Evolutionary conservation across 1,140 invertebrate genomes (phyloP).

Genomic region (Sweltsa coloradensis): DNA sequence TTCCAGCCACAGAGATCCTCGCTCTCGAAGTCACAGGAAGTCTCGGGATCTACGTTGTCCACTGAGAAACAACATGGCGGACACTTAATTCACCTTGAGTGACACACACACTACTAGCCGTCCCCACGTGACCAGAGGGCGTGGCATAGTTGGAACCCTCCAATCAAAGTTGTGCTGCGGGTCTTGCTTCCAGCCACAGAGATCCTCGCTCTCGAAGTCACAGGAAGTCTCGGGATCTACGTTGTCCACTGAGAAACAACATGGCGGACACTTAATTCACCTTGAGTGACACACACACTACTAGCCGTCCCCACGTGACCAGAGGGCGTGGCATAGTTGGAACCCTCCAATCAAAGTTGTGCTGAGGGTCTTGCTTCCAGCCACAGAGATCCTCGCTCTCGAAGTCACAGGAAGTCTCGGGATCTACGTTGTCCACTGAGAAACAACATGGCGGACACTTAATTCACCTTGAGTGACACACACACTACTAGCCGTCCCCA

Average conservation of each 20-base stretch:
- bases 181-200: slow-evolving; percentile 67
- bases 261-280: too few relatives aligned
- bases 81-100: too few relatives aligned
- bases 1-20: slow-evolving; percentile 57
- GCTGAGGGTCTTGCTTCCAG: slow-evolving; percentile 56
- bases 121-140: slow-evolving; percentile 48
- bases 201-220: slow-evolving; percentile 51
- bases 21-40: slow-evolving; percentile 57
- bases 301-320: slow-evolving; percentile 50
- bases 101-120: too few relatives aligned
- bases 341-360: slow-evolving; percentile 65
- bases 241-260: slow-evolving; percentile 24
- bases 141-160: slow-evolving; percentile 47
- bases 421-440: slow-evolving; percentile 26
- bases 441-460: too few relatives aligned
- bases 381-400: slow-evolving; percentile 52
- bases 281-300: too few relatives aligned
- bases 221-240: slow-evolving; percentile 36
- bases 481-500: too few relatives aligned
- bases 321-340: slow-evolving; percentile 49
- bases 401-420: slow-evolving; percentile 50
- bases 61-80: slow-evolving; percentile 25
- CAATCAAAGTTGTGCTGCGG: slow-evolving; percentile 64
- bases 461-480: too few relatives aligned
- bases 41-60: slow-evolving; percentile 24